These are phyloP conservation scores for Plecotus auritus DNA, from an alignment of 2,113 vertebrate genomes.

Conservation along the genomic window DNA sequence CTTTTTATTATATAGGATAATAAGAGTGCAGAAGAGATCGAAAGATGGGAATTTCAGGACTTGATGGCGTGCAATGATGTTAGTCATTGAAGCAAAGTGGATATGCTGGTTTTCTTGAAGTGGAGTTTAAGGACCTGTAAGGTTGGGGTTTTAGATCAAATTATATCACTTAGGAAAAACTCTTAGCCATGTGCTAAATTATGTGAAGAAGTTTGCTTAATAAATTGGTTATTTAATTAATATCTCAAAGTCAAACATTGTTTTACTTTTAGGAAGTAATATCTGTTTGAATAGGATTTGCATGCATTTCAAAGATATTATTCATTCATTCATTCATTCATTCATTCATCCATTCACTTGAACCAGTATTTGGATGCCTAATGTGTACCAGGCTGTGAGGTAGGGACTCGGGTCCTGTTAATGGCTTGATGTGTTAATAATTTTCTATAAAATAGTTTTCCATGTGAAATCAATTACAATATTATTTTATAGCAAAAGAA, in stretches of 20 bases:
- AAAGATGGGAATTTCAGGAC: slow-evolving; percentile 23
- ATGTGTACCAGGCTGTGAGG: background rate
- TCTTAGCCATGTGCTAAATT: background rate
- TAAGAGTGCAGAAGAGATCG: background rate
- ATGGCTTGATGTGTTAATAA: background rate
- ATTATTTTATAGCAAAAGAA: background rate
- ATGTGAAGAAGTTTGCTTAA: background rate
- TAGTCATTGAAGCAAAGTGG: background rate
- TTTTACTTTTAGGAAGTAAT: slow-evolving; percentile 16
- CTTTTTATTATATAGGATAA: too few species aligned
- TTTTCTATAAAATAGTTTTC: slow-evolving; percentile 24
- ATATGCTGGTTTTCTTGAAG: background rate
- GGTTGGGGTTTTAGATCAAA: background rate
- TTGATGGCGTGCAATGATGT: background rate
- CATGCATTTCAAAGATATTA: background rate
- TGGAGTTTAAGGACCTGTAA: background rate
- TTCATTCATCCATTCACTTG: background rate
- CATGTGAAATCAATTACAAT: background rate
- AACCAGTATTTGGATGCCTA: slow-evolving; percentile 30
- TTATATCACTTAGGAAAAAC: background rate
- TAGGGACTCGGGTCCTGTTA: background rate
- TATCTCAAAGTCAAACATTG: background rate
- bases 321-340: background rate
- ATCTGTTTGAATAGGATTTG: background rate
- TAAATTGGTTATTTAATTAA: slow-evolving; percentile 6